Base-by-base conservation (phyloP, 2,888 invertebrate genomes). In the Lasioglossum malachurum region DNA sequence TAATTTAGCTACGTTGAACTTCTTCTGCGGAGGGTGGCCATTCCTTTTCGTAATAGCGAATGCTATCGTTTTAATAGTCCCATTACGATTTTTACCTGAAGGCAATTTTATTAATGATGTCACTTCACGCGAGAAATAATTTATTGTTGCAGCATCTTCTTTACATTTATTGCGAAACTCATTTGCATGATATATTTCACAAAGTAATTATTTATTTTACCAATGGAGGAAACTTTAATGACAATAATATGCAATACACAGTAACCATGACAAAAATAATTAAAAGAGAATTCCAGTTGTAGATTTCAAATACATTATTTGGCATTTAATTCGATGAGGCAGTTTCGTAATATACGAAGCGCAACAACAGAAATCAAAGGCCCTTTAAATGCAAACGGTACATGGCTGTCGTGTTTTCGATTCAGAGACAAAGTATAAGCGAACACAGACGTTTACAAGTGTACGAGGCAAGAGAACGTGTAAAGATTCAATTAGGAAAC, bases 401-500 rank as follows among this genome's bases (percentile, higher is more conserved):
- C 8, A 67, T 3, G 16, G 19, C 19, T 23, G 35, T 16, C 35
- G 35, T 67, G 67, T 67, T 67, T 35, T 67, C 67, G 67, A 35
- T 67, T 31, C 3, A 8, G 23, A 19, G 38, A 19, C 23, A 19
- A 67, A 67, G 67, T 35, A 67, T 19, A 38, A 67, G 10, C 0
- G 23, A 35, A 1, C 38, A 19, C 2, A 67, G 38, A 67, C 67
- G 35, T 67, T 67, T 67, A 38, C 38, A 35, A 10, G 67, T 10
- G 35, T 19, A 23, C 16, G 35, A 19, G 67, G 23, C 10, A 8
- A 35, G 35, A 4, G 67, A 64, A 67, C 8, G 38, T 19, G 67
- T 35, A 67, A 67, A 64, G 67, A 67, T 67, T 23, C 67, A 67
- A 67, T 67, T 67, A 67, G 67, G 67, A 67, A 67, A 67, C 16